Evolutionary conservation across 64 coral and sea anemone species (phyloP).

Genomic region (Stichodactyla helianthus): DNA sequence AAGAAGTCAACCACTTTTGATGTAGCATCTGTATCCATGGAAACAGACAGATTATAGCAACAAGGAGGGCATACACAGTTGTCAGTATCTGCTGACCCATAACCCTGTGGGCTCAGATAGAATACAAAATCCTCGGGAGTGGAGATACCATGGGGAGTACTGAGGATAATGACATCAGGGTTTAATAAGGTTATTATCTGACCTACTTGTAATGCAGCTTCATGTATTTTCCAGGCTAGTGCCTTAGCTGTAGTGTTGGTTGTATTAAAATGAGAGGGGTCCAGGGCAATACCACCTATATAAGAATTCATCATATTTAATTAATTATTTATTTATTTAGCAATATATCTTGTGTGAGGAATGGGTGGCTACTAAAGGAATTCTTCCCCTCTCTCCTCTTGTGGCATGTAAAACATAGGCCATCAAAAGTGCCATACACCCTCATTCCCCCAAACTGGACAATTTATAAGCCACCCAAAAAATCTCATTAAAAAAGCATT

Average conservation of each 20-base stretch:
- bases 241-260: slow-evolving; percentile 68
- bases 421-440: too few relatives aligned
- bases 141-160: slow-evolving; percentile 65
- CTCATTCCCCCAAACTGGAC: too few relatives aligned
- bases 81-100: slow-evolving; percentile 56
- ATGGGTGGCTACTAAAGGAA: too few relatives aligned
- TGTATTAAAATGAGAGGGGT: slow-evolving; percentile 70
- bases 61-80: slow-evolving; percentile 74
- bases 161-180: slow-evolving; percentile 72
- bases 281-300: slow-evolving; percentile 65
- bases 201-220: slow-evolving; percentile 59
- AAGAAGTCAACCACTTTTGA: slow-evolving; percentile 49
- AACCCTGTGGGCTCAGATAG: slow-evolving; percentile 66
- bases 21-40: slow-evolving; percentile 52
- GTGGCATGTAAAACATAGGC: too few relatives aligned
- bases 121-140: slow-evolving; percentile 71
- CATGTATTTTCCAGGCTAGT: slow-evolving; percentile 63
- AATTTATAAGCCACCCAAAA: too few relatives aligned
- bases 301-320: not conserved
- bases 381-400: too few relatives aligned
- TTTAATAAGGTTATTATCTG: slow-evolving; percentile 51
- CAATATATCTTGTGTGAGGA: too few relatives aligned
- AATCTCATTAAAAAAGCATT: too few relatives aligned
- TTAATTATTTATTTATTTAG: too few relatives aligned
- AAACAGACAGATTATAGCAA: slow-evolving; percentile 66